Evolutionary conservation across 2,113 vertebrate species (phyloP).

Genomic region (Caranx ignobilis): DNA sequence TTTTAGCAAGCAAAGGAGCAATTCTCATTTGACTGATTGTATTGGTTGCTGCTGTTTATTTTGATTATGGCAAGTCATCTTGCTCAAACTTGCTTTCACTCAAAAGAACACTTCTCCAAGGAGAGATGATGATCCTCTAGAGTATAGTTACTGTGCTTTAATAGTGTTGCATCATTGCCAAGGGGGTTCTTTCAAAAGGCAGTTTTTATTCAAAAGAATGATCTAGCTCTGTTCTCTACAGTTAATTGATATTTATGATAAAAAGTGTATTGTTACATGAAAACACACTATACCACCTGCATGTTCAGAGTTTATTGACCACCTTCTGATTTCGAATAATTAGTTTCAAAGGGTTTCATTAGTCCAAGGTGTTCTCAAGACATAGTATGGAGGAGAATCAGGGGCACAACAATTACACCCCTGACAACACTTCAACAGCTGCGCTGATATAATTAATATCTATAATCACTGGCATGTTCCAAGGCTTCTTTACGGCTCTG

Average conservation of each 20-base stretch:
- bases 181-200: neutral
- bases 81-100: neutral
- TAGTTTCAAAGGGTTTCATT: neutral
- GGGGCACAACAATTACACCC: neutral
- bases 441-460: neutral
- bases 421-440: slow-evolving; percentile 1
- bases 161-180: neutral
- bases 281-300: neutral
- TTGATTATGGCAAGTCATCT: neutral
- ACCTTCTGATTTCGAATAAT: neutral
- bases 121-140: slow-evolving; percentile 5
- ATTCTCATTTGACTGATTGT: neutral
- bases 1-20: neutral
- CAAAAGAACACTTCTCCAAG: neutral
- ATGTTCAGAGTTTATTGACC: neutral
- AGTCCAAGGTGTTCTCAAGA: neutral
- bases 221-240: neutral
- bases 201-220: neutral
- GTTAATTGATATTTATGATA: neutral
- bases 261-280: neutral
- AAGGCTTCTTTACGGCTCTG: neutral
- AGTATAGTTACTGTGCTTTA: neutral
- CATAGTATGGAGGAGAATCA: neutral
- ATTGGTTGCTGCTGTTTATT: neutral
- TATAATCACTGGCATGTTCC: neutral